phyloP scores from a whole-genome alignment of 1,140 invertebrate genomes.

The Catajapyx aquilonaris region DNA sequence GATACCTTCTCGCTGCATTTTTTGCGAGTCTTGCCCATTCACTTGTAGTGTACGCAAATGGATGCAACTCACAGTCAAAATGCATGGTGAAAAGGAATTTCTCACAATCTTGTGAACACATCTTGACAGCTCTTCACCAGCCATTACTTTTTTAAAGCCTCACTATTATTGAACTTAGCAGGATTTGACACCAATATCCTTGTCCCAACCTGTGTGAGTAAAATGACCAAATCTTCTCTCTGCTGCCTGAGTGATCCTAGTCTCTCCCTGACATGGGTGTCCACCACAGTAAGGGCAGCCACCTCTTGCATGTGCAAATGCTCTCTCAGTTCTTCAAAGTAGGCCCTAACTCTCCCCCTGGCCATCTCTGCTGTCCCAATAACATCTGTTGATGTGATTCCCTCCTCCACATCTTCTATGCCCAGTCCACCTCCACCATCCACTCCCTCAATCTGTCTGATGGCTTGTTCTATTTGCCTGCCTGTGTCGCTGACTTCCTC shows the following conservation, averaged over 20 bases:
- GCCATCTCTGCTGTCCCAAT: slow-evolving; percentile 25
- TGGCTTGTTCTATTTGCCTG: slow-evolving; percentile 27
- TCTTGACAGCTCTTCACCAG: neutral
- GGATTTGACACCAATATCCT: too few species aligned
- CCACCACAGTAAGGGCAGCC: slow-evolving; percentile 30
- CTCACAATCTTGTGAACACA: neutral
- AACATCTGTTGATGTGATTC: slow-evolving; percentile 13
- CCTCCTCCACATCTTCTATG: too few species aligned
- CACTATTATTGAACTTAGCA: neutral
- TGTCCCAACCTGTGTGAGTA: slow-evolving; percentile 26
- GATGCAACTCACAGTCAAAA: too few species aligned
- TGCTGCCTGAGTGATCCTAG: slow-evolving; percentile 32
- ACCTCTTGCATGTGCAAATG: slow-evolving; percentile 31
- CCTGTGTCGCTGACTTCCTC: slow-evolving; percentile 33
- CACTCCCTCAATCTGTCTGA: too few species aligned
- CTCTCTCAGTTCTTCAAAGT: slow-evolving; percentile 31
- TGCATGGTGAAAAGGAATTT: too few species aligned
- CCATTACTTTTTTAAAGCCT: neutral
- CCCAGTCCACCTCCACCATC: too few species aligned
- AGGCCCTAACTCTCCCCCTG: slow-evolving; percentile 25
- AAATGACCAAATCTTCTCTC: slow-evolving; percentile 31
- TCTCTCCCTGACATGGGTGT: slow-evolving; percentile 32
- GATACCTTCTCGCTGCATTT: too few species aligned
- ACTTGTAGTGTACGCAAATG: too few species aligned
- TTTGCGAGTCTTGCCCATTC: too few species aligned